These are phyloP conservation scores for Philopotamus ludificatus DNA, from an alignment of 1,140 invertebrate genomes.

Conservation along the genomic window DNA sequence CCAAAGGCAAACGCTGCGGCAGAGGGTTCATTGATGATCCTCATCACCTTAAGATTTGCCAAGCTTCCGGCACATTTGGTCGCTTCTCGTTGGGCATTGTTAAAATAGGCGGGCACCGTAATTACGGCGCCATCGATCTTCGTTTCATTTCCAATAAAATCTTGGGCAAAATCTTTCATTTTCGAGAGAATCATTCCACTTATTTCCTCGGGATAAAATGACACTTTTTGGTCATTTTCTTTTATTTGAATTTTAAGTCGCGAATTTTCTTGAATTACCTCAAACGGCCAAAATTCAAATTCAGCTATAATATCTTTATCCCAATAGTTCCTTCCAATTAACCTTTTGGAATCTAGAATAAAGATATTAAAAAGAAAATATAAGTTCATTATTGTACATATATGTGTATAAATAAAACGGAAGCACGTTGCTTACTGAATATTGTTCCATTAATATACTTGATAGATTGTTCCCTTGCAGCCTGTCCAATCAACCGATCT, in stretches of 20 bases:
- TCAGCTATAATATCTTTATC: conserved; percentile 70
- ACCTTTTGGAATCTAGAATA: conserved; percentile 56
- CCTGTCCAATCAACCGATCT: conserved; percentile 74
- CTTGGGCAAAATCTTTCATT: conserved; percentile 63
- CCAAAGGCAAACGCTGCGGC: conserved; percentile 75
- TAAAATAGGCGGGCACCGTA: conserved; percentile 58
- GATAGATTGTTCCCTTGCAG: conserved; percentile 67
- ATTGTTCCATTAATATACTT: conserved; percentile 56
- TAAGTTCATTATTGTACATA: background rate
- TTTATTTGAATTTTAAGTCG: conserved; percentile 67
- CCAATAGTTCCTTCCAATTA: conserved; percentile 69
- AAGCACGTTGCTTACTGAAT: conserved; percentile 65
- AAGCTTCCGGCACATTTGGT: conserved; percentile 66
- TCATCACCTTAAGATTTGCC: conserved; percentile 66
- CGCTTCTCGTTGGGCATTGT: conserved; percentile 58
- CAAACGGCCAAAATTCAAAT: conserved; percentile 76
- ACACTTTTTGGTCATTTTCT: conserved; percentile 67
- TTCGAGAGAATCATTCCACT: conserved; percentile 64
- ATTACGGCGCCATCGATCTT: conserved; percentile 65
- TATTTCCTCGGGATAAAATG: conserved; percentile 73
- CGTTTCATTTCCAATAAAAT: conserved; percentile 57
- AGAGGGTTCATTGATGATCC: conserved; percentile 74
- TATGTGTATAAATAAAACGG: background rate
- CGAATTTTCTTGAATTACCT: conserved; percentile 61
- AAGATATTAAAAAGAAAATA: background rate